phyloP scores from a whole-genome alignment of 2,797 vertebrate species.

The Rhadinocentrus ornatus region DNA sequence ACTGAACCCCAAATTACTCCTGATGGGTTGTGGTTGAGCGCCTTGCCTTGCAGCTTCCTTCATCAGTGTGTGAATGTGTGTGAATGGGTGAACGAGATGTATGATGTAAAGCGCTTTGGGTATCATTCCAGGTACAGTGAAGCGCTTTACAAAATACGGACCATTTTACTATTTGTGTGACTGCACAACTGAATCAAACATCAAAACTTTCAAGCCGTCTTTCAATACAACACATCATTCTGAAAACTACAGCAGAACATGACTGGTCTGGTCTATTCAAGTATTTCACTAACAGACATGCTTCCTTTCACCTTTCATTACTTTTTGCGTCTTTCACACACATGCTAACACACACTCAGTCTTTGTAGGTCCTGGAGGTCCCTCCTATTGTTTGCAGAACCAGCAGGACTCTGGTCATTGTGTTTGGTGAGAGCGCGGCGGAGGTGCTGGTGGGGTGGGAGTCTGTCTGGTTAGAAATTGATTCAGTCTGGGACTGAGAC shows the following conservation, averaged over 20 bases:
- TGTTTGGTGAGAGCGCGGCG: constrained; percentile 37
- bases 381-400: constrained; percentile 60
- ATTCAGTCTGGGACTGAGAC: constrained; percentile 78
- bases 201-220: background rate
- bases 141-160: too few relatives aligned
- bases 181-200: background rate
- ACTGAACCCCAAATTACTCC: too few relatives aligned
- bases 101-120: too few relatives aligned
- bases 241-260: background rate
- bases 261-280: background rate
- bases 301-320: constrained; percentile 13
- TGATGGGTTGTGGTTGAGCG: too few relatives aligned
- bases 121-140: too few relatives aligned
- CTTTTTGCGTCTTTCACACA: background rate
- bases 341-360: constrained; percentile 6
- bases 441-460: constrained; percentile 14
- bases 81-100: too few relatives aligned
- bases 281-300: constrained; percentile 14
- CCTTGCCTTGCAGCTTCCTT: too few relatives aligned
- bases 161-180: too few relatives aligned
- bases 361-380: constrained; percentile 41
- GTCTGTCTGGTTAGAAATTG: constrained; percentile 80
- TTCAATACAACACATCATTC: background rate
- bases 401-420: constrained; percentile 66
- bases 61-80: too few relatives aligned